Percentiles rank a stretch among this genome's conserved stretches.
Conservation (phyloP, 2,797 vertebrate genomes). For the Rachycentron canadum region DNA sequence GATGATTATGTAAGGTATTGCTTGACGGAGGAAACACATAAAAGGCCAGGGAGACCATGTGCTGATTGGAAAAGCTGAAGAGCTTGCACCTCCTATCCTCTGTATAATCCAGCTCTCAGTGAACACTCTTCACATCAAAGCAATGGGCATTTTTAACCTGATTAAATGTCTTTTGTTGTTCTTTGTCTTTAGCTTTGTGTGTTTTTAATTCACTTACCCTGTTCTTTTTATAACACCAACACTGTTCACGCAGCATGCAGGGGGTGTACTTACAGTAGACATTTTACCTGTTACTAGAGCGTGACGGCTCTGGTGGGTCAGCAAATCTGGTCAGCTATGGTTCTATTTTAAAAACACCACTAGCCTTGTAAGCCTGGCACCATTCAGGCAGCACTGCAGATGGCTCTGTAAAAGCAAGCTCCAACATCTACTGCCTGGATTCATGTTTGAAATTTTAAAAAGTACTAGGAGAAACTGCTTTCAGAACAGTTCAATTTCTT, state of each 20-base stretch:
- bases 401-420: conserved; percentile 65
- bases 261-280: conserved; percentile 15
- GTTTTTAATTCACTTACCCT: conserved; percentile 28
- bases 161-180: conserved; percentile 64
- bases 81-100: conserved; percentile 51
- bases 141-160: conserved; percentile 55
- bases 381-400: conserved; percentile 63
- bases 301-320: conserved; percentile 26
- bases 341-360: conserved; percentile 61
- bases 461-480: conserved; percentile 55
- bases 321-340: conserved; percentile 57
- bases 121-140: conserved; percentile 63
- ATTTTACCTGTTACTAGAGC: conserved; percentile 35
- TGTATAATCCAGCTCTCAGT: conserved; percentile 54
- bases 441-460: conserved; percentile 23
- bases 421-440: conserved; percentile 61
- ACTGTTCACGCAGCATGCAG: not conserved
- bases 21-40: conserved; percentile 59
- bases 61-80: conserved; percentile 64
- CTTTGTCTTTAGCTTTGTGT: conserved; percentile 30
- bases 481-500: conserved; percentile 50
- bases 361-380: conserved; percentile 61
- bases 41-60: conserved; percentile 53
- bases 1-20: conserved; percentile 68
- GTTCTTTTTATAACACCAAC: conserved; percentile 5